Conservation (phyloP, 2,797 vertebrate species). For the Sorex maritimensis region DNA sequence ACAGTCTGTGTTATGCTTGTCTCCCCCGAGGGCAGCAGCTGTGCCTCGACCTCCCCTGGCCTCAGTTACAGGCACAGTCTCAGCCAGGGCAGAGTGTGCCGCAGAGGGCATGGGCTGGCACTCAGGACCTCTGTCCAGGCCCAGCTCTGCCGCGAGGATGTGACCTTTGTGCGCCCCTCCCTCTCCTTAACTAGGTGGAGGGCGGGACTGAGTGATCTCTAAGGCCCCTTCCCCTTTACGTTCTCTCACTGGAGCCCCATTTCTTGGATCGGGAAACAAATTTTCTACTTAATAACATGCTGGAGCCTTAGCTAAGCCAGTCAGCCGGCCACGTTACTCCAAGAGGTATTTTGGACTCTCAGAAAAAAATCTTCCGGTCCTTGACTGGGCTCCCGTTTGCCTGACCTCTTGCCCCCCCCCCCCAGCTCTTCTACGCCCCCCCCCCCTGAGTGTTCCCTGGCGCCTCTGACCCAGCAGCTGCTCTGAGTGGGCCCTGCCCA, state of each 20-base stretch:
- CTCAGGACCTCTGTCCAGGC: neutral
- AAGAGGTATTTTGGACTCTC: neutral
- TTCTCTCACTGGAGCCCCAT: conserved; percentile 4
- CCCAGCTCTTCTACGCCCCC: neutral
- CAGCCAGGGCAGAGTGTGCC: neutral
- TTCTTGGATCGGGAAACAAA: conserved; percentile 29
- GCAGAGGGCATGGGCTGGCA: neutral
- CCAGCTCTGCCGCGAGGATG: conserved; percentile 14
- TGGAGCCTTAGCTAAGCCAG: conserved; percentile 9
- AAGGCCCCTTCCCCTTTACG: conserved; percentile 18
- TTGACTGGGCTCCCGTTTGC: neutral
- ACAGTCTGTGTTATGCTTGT: neutral
- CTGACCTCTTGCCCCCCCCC: neutral
- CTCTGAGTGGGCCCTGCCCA: neutral
- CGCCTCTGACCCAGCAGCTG: neutral
- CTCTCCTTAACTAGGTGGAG: conserved; percentile 65
- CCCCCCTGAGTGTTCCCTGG: neutral
- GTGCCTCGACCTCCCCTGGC: too few species aligned
- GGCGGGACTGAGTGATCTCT: conserved; percentile 83
- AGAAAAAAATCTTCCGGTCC: neutral
- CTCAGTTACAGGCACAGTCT: too few species aligned
- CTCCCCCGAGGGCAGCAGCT: neutral
- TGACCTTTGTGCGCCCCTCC: conserved; percentile 80
- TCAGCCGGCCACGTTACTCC: neutral
- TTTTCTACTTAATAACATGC: conserved; percentile 15